Evolutionary conservation across 2,797 vertebrate species (phyloP).

Genomic region (Chaetophractus vellerosus): DNA sequence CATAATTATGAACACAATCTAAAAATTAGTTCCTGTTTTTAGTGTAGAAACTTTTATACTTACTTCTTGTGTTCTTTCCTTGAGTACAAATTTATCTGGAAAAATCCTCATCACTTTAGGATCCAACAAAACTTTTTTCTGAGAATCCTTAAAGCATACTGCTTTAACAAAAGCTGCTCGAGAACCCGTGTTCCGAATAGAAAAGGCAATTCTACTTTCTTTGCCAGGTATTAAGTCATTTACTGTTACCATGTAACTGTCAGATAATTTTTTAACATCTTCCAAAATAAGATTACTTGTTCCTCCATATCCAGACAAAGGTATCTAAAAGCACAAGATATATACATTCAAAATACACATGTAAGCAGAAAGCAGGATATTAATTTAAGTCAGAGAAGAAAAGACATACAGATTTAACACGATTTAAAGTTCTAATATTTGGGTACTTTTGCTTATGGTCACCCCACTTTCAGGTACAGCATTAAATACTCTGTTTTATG

Average conservation of each 20-base stretch:
- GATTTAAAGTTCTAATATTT: conserved; percentile 46
- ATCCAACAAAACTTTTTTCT: conserved; percentile 90
- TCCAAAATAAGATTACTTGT: conserved; percentile 96
- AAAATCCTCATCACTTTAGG: conserved; percentile 91
- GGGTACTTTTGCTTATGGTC: background rate
- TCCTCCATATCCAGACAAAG: conserved; percentile 97
- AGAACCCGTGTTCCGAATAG: conserved; percentile 95
- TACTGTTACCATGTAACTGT: conserved; percentile 93
- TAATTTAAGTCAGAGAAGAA: conserved; percentile 40
- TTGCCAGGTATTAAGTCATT: conserved; percentile 88
- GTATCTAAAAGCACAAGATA: conserved; percentile 92
- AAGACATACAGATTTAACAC: conserved; percentile 46
- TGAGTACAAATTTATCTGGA: conserved; percentile 96
- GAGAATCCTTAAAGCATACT: conserved; percentile 92
- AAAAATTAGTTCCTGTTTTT: background rate
- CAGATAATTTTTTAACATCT: conserved; percentile 94
- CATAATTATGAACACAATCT: background rate
- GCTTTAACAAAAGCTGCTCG: conserved; percentile 96
- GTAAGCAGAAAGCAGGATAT: conserved; percentile 55
- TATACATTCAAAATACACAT: conserved; percentile 62
- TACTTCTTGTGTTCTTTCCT: conserved; percentile 95
- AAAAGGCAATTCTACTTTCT: conserved; percentile 92
- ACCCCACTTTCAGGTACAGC: background rate
- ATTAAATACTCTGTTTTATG: background rate
- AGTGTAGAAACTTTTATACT: conserved; percentile 68